phyloP scores from a whole-genome alignment of 2,113 vertebrate species.

The Diphyllodes magnificus region DNA sequence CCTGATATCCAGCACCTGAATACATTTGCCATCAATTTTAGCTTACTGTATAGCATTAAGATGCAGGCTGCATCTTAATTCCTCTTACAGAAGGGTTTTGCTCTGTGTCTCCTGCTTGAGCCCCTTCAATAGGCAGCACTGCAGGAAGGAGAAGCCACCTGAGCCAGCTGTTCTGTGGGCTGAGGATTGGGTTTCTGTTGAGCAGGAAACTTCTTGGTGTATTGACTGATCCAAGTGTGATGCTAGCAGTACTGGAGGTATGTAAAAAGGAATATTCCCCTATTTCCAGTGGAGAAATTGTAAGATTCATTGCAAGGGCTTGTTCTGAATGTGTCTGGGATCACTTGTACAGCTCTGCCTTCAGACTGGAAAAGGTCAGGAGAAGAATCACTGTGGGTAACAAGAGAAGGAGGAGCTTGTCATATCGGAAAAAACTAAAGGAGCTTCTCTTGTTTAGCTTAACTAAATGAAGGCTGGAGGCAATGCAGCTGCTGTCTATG shows the following conservation, averaged over 20 bases:
- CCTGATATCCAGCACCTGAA: background rate
- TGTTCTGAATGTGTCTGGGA: background rate
- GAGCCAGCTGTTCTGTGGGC: background rate
- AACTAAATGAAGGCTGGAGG: background rate
- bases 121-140: background rate
- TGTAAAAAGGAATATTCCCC: background rate
- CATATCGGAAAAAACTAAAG: background rate
- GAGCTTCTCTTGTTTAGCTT: background rate
- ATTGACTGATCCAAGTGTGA: background rate
- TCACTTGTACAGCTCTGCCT: background rate
- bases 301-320: background rate
- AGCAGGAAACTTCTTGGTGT: background rate
- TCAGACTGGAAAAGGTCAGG: background rate
- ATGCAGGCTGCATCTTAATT: background rate
- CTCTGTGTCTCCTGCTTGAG: background rate
- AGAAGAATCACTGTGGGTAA: background rate
- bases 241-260: background rate
- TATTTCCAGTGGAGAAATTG: background rate
- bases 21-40: background rate
- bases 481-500: background rate
- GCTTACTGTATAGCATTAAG: background rate
- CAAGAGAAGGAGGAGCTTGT: background rate
- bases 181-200: background rate
- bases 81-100: background rate
- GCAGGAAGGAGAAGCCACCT: background rate